Evolutionary conservation across 2,888 invertebrate species (phyloP), one percentile per base, ranked within the genome.

Genomic region (Phorcus lineatus): DNA sequence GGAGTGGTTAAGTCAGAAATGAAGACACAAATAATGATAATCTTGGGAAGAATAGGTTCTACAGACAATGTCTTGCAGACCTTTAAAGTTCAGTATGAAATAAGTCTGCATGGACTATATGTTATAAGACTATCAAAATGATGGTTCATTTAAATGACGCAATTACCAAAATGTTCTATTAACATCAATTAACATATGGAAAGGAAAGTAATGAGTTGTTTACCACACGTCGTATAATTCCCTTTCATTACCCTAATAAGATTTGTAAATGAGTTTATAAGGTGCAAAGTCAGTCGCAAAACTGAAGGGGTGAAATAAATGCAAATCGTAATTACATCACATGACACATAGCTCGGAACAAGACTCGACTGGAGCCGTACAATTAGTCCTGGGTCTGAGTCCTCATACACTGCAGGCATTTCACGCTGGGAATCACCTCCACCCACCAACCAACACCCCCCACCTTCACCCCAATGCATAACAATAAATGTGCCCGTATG

Each of bases 201-300:
- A 36, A 36, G 36, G n/a, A 70, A 70, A 17, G 36, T 70, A 70
- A 70, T 70, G 70, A 70, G n/a, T 70, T 70, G 70, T 70, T 70
- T 31, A 70, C 36, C 70, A 19, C 28, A 40, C 17, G 36, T 24
- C 24, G 70, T 70, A 70, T 70, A 70, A 70, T 70, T 28, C 40
- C 36, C 36, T 40, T 36, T 40, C 70, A 70, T 70, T 70, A 36
- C 40, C 70, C 36, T 70, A 70, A 70, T 70, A 36, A 70, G 70
- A 70, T 70, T 70, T 70, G 70, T 70, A 70, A 70, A 70, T 70
- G 28, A 70, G 70, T 70, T 70, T 70, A 40, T 36, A 70, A 70
- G 9, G 70, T 70, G 70, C 70, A 70, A 70, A 70, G 70, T 70
- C 70, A 70, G 36, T 40, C 36, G n/a, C 70, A 19, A 70, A 70